Base-by-base conservation (phyloP, 2,888 invertebrate genomes). In the Caenorhabditis imperialis region DNA sequence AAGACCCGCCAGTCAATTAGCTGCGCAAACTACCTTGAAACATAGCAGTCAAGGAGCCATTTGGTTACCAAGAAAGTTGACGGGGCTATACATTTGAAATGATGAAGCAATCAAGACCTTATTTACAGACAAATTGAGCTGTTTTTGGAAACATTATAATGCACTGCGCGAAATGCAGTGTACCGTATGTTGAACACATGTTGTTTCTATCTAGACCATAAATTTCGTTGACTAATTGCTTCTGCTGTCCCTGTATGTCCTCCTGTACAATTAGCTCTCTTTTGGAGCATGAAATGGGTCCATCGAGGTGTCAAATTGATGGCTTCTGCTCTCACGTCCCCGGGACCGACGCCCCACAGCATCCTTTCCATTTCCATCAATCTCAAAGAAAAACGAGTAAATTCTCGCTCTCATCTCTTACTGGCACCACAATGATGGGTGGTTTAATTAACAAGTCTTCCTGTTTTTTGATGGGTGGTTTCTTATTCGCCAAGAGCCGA, bases 361-460 rank as follows among this genome's bases (percentile, higher is more conserved):
- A 33, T 6, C n/a, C 51, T 44, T 12, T 22, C 38, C 23, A 30
- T 54, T 54, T 25, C 42, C 65, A 65, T 65, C 57, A 65, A 65
- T 65, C 55, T 65, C 54, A 50, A 51, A 37, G 65, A 65, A 65
- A 57, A 57, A 65, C 57, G 65, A 65, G 55, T 16, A n/a, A 65
- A 55, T 63, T 54, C 30, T 25, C 30, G 44, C 45, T 35, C 14
- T 25, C 23, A 54, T 27, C 42, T 22, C 54, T 12, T 10, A 42
- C 27, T 18, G 50, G 63, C 55, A 63, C 63, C 54, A 63, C 40
- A 20, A 33, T 23, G 65, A 57, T 42, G 65, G 65, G 55, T 35
- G 50, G 65, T 65, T 65, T 65, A 65, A 65, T 65, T 65, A 65
- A 65, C 65, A 57, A 55, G 42, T 57, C 50, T 65, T 65, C 65